Evolutionary conservation across 2,797 vertebrate species (phyloP).

Genomic region (Rhinophrynus dorsalis): DNA sequence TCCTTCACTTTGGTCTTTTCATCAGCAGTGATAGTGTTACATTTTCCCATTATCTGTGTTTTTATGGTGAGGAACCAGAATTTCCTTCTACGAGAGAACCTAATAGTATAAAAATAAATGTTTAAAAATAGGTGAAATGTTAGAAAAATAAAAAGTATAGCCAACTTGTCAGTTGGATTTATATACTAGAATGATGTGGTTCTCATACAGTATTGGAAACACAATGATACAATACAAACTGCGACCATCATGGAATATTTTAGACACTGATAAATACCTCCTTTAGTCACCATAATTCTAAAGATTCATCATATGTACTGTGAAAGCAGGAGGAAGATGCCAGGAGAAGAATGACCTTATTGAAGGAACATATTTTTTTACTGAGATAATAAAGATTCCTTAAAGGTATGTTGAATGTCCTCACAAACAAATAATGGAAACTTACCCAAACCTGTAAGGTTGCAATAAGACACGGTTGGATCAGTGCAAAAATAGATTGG

Average conservation of each 20-base stretch:
- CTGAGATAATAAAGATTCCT: neutral
- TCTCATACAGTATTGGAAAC: too few relatives aligned
- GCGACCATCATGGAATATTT: neutral
- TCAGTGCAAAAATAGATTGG: neutral
- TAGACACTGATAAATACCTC: neutral
- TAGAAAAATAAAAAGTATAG: too few relatives aligned
- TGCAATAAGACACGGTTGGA: neutral
- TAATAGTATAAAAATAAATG: too few relatives aligned
- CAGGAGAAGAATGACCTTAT: neutral
- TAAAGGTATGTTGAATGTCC: neutral
- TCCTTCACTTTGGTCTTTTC: too few relatives aligned
- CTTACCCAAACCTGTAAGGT: neutral
- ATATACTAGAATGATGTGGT: too few relatives aligned
- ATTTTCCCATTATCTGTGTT: too few relatives aligned
- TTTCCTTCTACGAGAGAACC: too few relatives aligned
- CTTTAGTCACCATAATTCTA: neutral
- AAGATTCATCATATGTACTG: neutral
- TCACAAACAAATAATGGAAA: neutral
- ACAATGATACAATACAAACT: neutral
- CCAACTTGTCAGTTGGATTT: too few relatives aligned
- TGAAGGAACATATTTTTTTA: neutral
- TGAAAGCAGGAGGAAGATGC: neutral
- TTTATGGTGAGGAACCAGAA: too few relatives aligned
- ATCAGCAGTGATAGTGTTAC: too few relatives aligned
- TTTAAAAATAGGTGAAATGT: too few relatives aligned